Conservation (phyloP, 1,140 invertebrate genomes). For the Heterodera schachtii region DNA sequence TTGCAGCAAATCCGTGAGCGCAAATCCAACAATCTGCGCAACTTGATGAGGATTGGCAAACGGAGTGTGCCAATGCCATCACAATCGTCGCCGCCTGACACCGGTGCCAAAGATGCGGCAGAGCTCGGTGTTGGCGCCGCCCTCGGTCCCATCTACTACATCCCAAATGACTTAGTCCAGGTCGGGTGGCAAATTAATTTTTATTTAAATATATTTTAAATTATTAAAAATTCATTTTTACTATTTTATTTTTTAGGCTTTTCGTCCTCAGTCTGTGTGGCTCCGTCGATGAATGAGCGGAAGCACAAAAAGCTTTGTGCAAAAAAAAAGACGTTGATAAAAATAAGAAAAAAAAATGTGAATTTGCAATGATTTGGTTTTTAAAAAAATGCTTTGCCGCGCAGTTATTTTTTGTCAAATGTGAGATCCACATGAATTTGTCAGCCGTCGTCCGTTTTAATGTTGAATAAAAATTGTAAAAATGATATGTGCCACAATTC, state of each 20-base stretch:
- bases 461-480: no score
- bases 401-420: no score
- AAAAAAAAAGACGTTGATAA: no score
- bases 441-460: no score
- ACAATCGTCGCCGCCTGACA: background rate
- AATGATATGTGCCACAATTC: no score
- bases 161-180: background rate
- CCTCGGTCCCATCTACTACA: background rate
- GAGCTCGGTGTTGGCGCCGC: background rate
- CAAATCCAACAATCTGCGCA: conserved; percentile 37
- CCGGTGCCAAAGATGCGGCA: background rate
- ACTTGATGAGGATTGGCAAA: conserved; percentile 39
- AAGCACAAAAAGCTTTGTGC: no score
- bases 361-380: no score
- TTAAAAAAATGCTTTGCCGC: no score
- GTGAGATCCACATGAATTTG: no score
- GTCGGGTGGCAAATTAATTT: background rate
- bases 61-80: background rate
- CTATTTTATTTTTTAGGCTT: background rate
- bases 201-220: background rate
- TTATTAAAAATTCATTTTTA: background rate
- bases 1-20: conserved; percentile 22
- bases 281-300: background rate
- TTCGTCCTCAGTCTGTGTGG: background rate
- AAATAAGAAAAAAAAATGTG: no score